A percentile compares a stretch with the other conserved stretches of the same genome.
Evolutionary conservation across 2,888 invertebrate genomes (phyloP).

Genomic region (Eupithecia subumbrata): DNA sequence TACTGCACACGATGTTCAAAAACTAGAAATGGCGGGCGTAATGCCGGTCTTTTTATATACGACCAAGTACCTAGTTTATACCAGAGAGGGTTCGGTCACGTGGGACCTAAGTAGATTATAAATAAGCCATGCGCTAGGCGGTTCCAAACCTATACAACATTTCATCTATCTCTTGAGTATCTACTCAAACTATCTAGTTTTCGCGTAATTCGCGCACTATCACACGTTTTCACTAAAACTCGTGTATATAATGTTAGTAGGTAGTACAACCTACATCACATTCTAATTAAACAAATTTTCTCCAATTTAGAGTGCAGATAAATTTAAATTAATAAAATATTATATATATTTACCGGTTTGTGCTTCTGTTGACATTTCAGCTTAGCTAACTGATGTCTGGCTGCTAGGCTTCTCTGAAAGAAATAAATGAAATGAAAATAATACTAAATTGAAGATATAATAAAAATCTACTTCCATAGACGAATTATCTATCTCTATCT

Average conservation of each 20-base stretch:
- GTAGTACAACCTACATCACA: too few species aligned
- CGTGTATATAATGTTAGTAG: not conserved
- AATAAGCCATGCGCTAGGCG: not conserved
- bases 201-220: too few species aligned
- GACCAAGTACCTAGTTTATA: too few species aligned
- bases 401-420: not conserved
- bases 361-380: not conserved
- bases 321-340: not conserved
- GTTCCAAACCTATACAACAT: not conserved
- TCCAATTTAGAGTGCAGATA: not conserved
- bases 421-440: not conserved
- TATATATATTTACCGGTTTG: not conserved
- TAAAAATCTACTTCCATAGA: not conserved
- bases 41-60: too few species aligned
- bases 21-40: too few species aligned
- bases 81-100: too few species aligned
- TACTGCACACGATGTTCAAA: too few species aligned
- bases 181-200: too few species aligned
- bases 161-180: not conserved
- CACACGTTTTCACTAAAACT: not conserved
- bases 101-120: not conserved
- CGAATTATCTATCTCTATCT: not conserved
- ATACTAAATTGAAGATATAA: not conserved
- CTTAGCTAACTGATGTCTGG: not conserved
- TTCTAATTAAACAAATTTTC: too few species aligned